Base-by-base conservation (phyloP, 1,140 invertebrate genomes). In the Stegodyphus dumicola region DNA sequence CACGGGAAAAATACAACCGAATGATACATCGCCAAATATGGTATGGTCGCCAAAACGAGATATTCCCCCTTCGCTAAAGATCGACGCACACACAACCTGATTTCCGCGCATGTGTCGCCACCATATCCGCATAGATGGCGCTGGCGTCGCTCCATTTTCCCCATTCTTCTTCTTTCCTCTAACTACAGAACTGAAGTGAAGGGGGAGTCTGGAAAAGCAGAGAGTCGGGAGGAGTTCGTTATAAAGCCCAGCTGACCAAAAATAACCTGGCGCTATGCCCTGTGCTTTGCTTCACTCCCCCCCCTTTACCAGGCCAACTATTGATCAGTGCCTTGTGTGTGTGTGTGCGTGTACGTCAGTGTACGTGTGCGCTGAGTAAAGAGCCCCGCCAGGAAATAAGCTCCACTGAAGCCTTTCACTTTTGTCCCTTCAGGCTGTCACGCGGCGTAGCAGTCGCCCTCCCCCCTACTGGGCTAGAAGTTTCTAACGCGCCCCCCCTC, bases 381-480 rank as follows among this genome's bases (percentile, higher is more conserved):
- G 77, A 80, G 79, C 48, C n/a, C 78, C 51, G 77, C 79, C 79
- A 85, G 81, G 81, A 85, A 85, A 85, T 85, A 85, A 85, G 81
- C 81, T 85, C 74, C 81, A 85, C 13, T 77, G 81, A 85, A 85
- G 81, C 81, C 81, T 85, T 85, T 85, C 81, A 77, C 81, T 85
- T 85, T 85, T 85, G 81, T 85, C 81, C 81, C 79, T 83, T 70
- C 81, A 77, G 81, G 81, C 81, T 85, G 81, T 85, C 81, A 85
- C 81, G 81, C 65, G 73, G 52, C 49, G 15, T 81, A 17, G 71
- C 51, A 74, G 71, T 74, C 17, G 49, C 13, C 73, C 13, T 51
- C 18, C 65, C 65, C 65, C 65, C 65, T 18, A 13, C 65, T 67
- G 17, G 17, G n/a, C 60, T 54, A 75, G 71, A 74, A 74, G 65